These are phyloP conservation scores for Nephrocerus scutellatus DNA, from an alignment of 2,888 invertebrate species.

Conservation along the genomic window DNA sequence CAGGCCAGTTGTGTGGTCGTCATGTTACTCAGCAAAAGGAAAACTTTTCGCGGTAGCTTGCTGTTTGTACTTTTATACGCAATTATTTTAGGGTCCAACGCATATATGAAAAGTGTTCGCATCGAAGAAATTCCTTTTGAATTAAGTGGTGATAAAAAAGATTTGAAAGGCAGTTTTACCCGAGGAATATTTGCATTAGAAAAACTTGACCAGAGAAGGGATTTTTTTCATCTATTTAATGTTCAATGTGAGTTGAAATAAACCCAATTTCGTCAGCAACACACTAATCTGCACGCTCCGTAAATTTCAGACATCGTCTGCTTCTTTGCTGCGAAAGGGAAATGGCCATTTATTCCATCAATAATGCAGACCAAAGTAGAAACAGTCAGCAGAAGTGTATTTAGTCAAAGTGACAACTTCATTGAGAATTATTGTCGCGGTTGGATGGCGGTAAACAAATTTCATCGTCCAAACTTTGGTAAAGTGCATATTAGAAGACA, in stretches of 20 bases:
- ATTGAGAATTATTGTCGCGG: conserved; percentile 41
- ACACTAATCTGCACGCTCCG: not conserved
- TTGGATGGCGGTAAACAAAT: conserved; percentile 43
- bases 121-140: conserved; percentile 37
- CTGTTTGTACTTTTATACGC: not conserved
- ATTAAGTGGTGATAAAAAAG: conserved; percentile 7
- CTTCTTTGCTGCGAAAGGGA: conserved; percentile 45
- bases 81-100: not conserved
- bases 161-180: not conserved
- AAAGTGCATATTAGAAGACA: conserved; percentile 3
- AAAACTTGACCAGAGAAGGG: conserved; percentile 35
- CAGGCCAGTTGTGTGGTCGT: not conserved
- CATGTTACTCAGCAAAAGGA: not conserved
- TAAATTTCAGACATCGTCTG: conserved; percentile 40
- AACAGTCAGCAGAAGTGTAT: conserved; percentile 36
- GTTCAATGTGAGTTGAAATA: conserved; percentile 37
- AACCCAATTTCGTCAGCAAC: not conserved
- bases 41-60: not conserved
- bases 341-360: conserved; percentile 45
- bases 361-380: conserved; percentile 42
- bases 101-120: conserved; percentile 29
- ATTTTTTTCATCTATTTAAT: conserved; percentile 42
- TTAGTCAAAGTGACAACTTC: conserved; percentile 37
- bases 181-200: conserved; percentile 34
- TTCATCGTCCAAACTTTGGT: conserved; percentile 40